Conservation (phyloP, 2,797 vertebrate genomes). For the Eurystomus glaucurus region DNA sequence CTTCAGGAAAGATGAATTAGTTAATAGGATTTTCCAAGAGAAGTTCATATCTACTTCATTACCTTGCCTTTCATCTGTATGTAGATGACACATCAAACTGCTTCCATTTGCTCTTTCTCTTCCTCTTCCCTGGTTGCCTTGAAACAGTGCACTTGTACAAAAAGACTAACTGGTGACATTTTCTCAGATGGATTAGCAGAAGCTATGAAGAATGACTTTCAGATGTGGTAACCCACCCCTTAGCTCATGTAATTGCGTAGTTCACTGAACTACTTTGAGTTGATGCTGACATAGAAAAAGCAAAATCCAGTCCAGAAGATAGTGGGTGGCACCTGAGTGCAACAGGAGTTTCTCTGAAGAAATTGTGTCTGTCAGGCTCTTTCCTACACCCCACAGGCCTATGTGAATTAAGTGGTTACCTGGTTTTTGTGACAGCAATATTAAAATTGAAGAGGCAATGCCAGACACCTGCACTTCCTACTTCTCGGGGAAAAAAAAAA, state of each 20-base stretch:
- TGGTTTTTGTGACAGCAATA: neutral
- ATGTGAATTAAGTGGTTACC: neutral
- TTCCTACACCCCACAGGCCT: neutral
- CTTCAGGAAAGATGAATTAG: constrained; percentile 69
- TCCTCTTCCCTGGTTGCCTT: neutral
- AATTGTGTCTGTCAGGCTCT: neutral
- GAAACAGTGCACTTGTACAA: constrained; percentile 41
- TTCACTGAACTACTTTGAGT: constrained; percentile 13
- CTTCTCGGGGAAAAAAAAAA: neutral
- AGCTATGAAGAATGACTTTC: constrained; percentile 23
- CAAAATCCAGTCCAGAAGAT: neutral
- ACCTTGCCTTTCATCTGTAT: constrained; percentile 49
- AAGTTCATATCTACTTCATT: constrained; percentile 28
- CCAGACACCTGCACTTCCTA: neutral
- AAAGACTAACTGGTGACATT: constrained; percentile 37
- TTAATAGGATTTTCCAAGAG: constrained; percentile 45
- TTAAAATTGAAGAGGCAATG: neutral
- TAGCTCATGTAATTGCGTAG: neutral
- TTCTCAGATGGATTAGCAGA: constrained; percentile 4
- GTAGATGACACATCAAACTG: neutral
- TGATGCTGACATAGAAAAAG: neutral
- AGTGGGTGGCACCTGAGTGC: neutral
- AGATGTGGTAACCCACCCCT: constrained; percentile 17
- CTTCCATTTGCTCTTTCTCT: constrained; percentile 14
- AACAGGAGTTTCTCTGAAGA: neutral